Evolutionary conservation across 1,140 invertebrate species (phyloP).

Genomic region (Apolygus lucorum): DNA sequence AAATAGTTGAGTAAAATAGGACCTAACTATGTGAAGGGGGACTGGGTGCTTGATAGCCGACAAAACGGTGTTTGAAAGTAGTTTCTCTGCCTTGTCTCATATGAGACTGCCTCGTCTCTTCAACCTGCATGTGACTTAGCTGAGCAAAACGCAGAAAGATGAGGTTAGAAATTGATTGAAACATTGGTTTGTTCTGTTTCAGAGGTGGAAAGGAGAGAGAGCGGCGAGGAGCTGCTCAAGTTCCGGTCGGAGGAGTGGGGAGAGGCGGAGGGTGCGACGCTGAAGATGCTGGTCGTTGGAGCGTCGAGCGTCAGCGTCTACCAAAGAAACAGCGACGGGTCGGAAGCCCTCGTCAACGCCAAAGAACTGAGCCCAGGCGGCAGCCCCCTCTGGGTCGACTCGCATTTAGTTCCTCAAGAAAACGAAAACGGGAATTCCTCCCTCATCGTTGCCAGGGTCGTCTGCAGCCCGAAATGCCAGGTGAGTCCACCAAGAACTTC

Average conservation of each 20-base stretch:
- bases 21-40: too few relatives aligned
- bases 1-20: too few relatives aligned
- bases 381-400: slow-evolving; percentile 5
- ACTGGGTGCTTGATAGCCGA: too few relatives aligned
- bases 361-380: slow-evolving; percentile 2
- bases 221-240: slow-evolving; percentile 6
- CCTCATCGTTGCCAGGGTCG: neutral
- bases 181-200: neutral
- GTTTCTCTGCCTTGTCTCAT: too few relatives aligned
- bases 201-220: slow-evolving; percentile 10
- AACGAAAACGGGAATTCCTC: neutral
- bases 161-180: neutral
- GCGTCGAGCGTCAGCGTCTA: neutral
- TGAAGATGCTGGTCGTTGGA: neutral
- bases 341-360: neutral
- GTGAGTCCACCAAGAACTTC: too few relatives aligned
- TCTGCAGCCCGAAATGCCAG: neutral
- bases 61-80: too few relatives aligned
- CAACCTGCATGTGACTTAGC: too few relatives aligned
- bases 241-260: slow-evolving; percentile 7
- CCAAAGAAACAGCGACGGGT: neutral
- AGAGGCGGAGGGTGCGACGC: neutral
- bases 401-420: neutral
- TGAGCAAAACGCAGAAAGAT: too few relatives aligned
- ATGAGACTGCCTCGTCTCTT: too few relatives aligned